Conservation (phyloP, 37 sponge, comb jelly and placozoan genomes). For the Tethya wilhelma region DNA sequence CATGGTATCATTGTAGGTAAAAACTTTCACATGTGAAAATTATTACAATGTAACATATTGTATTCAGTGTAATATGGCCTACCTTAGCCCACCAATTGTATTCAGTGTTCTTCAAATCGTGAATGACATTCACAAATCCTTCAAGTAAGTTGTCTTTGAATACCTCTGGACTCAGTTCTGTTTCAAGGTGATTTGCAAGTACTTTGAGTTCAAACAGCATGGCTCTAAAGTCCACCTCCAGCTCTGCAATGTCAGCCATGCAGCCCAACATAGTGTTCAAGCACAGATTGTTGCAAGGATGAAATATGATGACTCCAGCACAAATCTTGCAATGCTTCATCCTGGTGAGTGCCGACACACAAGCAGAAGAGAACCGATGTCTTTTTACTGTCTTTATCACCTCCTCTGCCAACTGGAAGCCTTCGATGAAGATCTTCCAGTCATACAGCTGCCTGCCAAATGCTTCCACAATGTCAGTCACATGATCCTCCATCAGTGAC, state of each 20-base stretch:
- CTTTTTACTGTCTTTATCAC: background rate
- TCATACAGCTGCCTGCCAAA: conserved; percentile 27
- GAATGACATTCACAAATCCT: background rate
- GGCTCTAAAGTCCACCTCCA: conserved; percentile 10
- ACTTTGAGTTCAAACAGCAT: background rate
- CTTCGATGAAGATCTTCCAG: conserved; percentile 2
- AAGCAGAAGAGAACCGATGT: conserved; percentile 19
- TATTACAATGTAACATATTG: too few relatives aligned
- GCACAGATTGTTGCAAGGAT: conserved; percentile 40
- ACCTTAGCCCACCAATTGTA: background rate
- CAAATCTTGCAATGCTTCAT: conserved; percentile 54
- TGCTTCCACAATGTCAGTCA: background rate
- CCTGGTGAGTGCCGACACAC: conserved; percentile 32
- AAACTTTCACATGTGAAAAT: too few relatives aligned
- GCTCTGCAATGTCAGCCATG: conserved; percentile 42
- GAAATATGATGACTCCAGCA: conserved; percentile 16
- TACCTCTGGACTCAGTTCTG: conserved; percentile 8
- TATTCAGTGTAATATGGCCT: too few relatives aligned
- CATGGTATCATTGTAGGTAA: too few relatives aligned
- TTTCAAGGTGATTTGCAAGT: background rate
- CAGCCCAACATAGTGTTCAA: conserved; percentile 61
- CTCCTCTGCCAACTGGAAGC: conserved; percentile 14
- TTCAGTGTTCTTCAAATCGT: background rate
- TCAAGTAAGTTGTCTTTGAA: background rate
- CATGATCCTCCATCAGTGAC: background rate